These are phyloP conservation scores for Sisyra nigra DNA, from an alignment of 2,888 invertebrate species.

Conservation along the genomic window DNA sequence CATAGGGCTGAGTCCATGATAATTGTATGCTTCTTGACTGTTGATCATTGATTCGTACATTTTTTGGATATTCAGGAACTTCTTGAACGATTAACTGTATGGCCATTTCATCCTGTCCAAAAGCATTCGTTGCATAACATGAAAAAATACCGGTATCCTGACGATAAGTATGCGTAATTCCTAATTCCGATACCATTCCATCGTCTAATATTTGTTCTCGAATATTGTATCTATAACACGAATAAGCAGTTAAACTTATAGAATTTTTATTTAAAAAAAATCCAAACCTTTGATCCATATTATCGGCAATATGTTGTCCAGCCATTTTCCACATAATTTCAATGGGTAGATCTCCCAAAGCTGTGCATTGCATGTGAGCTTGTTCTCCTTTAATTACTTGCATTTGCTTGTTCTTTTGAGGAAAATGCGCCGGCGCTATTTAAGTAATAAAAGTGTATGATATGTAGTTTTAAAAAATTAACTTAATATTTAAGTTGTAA, in stretches of 20 bases:
- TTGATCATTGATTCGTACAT: conserved; percentile 69
- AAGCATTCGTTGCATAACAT: conserved; percentile 76
- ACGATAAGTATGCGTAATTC: conserved; percentile 67
- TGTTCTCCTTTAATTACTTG: conserved; percentile 70
- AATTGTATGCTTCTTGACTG: conserved; percentile 71
- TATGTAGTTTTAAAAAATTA: conserved; percentile 6
- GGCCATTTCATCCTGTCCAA: conserved; percentile 80
- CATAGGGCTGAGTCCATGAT: conserved; percentile 80
- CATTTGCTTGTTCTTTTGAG: conserved; percentile 66
- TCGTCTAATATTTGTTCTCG: conserved; percentile 62
- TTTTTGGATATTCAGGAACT: conserved; percentile 79
- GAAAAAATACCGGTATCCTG: conserved; percentile 81
- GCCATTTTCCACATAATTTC: conserved; percentile 72
- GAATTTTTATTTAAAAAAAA: conserved; percentile 4
- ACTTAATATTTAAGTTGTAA: conserved; percentile 4
- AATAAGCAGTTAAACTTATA: neutral
- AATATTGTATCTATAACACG: conserved; percentile 42
- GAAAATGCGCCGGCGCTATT: conserved; percentile 69
- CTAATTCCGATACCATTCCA: conserved; percentile 71
- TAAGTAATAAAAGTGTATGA: conserved; percentile 11
- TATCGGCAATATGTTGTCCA: conserved; percentile 56
- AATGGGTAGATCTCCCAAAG: conserved; percentile 74
- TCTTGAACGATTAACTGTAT: conserved; percentile 83
- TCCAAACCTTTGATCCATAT: conserved; percentile 46
- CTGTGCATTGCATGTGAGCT: conserved; percentile 72